Evolutionary conservation across 1,140 invertebrate genomes (phyloP).

Genomic region (Sitophilus oryzae): DNA sequence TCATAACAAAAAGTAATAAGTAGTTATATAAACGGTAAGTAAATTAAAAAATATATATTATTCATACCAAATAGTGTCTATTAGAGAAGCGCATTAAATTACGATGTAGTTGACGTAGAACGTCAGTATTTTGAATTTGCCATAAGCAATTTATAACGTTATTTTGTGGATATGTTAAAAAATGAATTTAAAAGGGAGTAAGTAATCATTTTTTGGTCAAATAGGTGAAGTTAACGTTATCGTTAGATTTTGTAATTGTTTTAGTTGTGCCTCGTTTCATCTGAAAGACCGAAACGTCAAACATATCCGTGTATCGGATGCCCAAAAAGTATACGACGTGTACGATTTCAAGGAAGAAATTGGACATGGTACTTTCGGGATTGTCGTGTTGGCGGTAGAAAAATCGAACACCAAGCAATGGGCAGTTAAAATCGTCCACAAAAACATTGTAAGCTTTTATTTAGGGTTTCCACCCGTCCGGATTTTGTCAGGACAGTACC

Average conservation of each 20-base stretch:
- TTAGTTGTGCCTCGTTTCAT: not conserved
- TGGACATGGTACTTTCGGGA: slow-evolving; percentile 51
- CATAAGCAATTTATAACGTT: no score
- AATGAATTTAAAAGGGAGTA: not conserved
- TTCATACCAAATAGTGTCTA: no score
- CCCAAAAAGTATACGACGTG: slow-evolving; percentile 31
- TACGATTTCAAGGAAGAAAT: slow-evolving; percentile 42
- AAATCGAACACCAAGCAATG: slow-evolving; percentile 41
- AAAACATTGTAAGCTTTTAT: slow-evolving; percentile 45
- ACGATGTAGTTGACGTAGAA: no score
- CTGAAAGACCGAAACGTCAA: slow-evolving; percentile 31
- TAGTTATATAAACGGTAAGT: no score
- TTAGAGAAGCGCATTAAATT: no score
- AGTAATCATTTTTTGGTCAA: no score
- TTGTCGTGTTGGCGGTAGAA: slow-evolving; percentile 46
- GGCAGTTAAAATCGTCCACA: slow-evolving; percentile 53
- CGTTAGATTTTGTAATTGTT: not conserved
- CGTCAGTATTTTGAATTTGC: no score
- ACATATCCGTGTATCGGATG: slow-evolving; percentile 35
- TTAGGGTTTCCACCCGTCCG: not conserved
- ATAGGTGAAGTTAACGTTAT: no score
- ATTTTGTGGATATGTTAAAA: not conserved
- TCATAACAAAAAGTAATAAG: no score
- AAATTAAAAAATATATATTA: no score
- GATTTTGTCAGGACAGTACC: not conserved